Evolutionary conservation across 2,113 vertebrate genomes (phyloP), one percentile per base, ranked within the genome.

Genomic region (Potamarius usumacintae): DNA sequence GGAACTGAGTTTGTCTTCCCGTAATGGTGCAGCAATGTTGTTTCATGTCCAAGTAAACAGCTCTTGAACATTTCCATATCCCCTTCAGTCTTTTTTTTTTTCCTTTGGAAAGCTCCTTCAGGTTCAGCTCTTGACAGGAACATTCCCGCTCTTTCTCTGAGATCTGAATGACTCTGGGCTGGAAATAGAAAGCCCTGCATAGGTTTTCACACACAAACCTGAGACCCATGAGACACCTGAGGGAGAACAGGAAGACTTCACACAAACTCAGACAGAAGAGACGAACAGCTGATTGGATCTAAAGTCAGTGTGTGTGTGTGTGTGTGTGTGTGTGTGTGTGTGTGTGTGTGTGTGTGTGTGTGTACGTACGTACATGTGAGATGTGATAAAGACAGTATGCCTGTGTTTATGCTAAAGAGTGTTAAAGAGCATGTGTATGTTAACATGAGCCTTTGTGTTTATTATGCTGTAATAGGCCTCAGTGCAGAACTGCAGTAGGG

Each of bases 351-450:
- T 69, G 79, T 87, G 62, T 62, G 11, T 27, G 62, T 57, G 48
- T 82, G 78, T 34, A 65, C 72, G 85, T 84, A 60, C 48, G 30
- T 72, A 17, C 15, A 22, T 48, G 84, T 48, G 63, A 53, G 18
- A 82, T 62, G 27, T 48, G 34, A 62, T 57, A 69, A 71, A 81
- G 77, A 81, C 52, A n/a, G 76, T 48, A 81, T 71, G 60, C 48
- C 60, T 84, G 72, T 80, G 79, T 86, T 74, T 82, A 82, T 78
- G 67, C 79, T 80, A 77, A 74, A 82, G 88, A 82, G 77, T 72
- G 78, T 89, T 69, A 88, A 92, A 90, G 74, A 80, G 60, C 52
- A 77, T 88, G 82, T 85, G 83, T 58, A 71, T 80, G 87, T 88
- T 65, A 79, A 58, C 76, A 69, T 71, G 74, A 79, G 62, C 50